Percentiles rank a stretch among this genome's conserved stretches.
phyloP scores from a whole-genome alignment of 2,888 invertebrate species.

The Opisthograptis luteolata region DNA sequence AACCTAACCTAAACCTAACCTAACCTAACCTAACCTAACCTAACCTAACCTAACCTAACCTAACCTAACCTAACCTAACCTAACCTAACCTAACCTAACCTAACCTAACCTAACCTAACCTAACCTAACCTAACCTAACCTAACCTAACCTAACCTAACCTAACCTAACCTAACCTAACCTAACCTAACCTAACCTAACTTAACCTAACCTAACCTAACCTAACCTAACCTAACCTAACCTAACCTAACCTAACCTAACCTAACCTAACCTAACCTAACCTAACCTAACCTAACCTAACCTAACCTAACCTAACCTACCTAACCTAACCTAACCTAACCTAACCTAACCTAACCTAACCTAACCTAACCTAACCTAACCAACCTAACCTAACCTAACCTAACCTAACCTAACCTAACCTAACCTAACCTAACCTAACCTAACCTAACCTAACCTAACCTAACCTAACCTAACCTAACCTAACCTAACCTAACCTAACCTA shows the following conservation, averaged over 20 bases:
- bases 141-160: slow-evolving; percentile 7
- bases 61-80: slow-evolving; percentile 25
- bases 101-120: slow-evolving; percentile 5
- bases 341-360: slow-evolving; percentile 47
- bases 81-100: background rate
- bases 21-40: slow-evolving; percentile 29
- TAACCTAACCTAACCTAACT: slow-evolving; percentile 8
- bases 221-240: slow-evolving; percentile 1
- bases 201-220: slow-evolving; percentile 8
- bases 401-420: slow-evolving; percentile 13
- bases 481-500: slow-evolving; percentile 8
- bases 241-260: slow-evolving; percentile 3
- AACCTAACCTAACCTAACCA: slow-evolving; percentile 45
- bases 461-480: slow-evolving; percentile 16
- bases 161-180: slow-evolving; percentile 6
- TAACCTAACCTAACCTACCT: slow-evolving; percentile 6
- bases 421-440: slow-evolving; percentile 15
- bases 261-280: slow-evolving; percentile 1
- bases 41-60: slow-evolving; percentile 32
- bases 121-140: slow-evolving; percentile 7
- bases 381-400: slow-evolving; percentile 4
- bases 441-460: slow-evolving; percentile 15
- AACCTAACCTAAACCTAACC: slow-evolving; percentile 24
- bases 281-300: slow-evolving; percentile 2
- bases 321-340: slow-evolving; percentile 50